phyloP scores from a whole-genome alignment of 2,113 vertebrate genomes.

The Tragelaphus imberbis region DNA sequence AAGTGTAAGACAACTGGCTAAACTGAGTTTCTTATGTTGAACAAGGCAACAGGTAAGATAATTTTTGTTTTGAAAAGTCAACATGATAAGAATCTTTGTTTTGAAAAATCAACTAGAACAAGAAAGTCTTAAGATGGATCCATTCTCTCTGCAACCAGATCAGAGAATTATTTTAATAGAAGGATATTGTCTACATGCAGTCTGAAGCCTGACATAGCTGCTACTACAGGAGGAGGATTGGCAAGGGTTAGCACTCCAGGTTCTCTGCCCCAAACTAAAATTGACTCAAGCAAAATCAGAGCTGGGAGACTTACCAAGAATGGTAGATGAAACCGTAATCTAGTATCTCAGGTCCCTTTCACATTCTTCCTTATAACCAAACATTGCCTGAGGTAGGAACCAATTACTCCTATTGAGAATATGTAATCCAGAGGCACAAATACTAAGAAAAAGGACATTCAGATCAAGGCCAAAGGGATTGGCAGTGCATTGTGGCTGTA shows the following conservation, averaged over 20 bases:
- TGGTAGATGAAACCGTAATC: not conserved
- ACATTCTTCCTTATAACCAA: not conserved
- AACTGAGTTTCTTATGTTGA: not conserved
- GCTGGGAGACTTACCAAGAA: not conserved
- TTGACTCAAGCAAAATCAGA: not conserved
- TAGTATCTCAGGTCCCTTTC: not conserved
- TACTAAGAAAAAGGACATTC: not conserved
- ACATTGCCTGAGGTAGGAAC: not conserved
- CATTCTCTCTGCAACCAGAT: not conserved
- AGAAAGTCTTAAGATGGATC: not conserved
- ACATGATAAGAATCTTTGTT: not conserved
- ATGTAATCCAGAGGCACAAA: not conserved
- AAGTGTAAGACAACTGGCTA: not conserved
- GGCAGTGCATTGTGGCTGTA: not conserved
- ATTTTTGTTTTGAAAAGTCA: not conserved
- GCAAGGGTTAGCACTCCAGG: not conserved
- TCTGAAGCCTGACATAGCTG: not conserved
- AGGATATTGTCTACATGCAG: not conserved
- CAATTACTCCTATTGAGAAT: not conserved
- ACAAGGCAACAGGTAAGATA: not conserved
- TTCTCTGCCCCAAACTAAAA: not conserved
- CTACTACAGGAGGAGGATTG: not conserved
- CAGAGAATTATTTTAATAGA: not conserved
- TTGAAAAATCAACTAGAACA: not conserved
- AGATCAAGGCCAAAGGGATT: not conserved